Base-by-base conservation (phyloP, 2,113 vertebrate genomes). In the Suncus etruscus region DNA sequence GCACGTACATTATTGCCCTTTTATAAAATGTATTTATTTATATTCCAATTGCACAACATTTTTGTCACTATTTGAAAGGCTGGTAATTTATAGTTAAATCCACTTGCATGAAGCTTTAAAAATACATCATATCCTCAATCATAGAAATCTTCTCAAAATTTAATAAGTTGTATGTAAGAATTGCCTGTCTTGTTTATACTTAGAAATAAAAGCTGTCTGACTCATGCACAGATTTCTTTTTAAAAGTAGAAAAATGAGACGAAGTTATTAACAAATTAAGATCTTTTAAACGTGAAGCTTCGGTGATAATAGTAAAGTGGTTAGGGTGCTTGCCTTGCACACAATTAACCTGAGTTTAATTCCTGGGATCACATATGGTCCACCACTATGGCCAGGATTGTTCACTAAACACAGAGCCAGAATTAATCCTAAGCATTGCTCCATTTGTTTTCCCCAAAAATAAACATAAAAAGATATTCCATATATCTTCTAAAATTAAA, bases 81-180 rank as follows among this genome's bases (percentile, higher is more conserved):
- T 74, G 90, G 54, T 83, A 91, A 54, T 82, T 88, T 91, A 89
- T 94, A 88, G 93, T 86, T 95, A 87, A 91, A 85, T 39, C 14
- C 25, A 86, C 18, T 50, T 88, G 91, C 91, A 83, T 51, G 16
- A 80, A 87, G 72, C 63, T 90, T 77, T 86, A 75, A 89, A 94
- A 91, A 83, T 92, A 31, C 72, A 90, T 69, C 63, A 81, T 29
- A 68, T 0, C 3, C 24, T 85, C 58, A 87, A 12, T 74, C 63
- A 48, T 47, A 94, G 85, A 93, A 29, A 87, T 9, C 39, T 82
- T 65, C 25, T 90, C 29, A 50, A 47, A 69, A 74, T 65, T 94
- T 89, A 72, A 75, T 80, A 75, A 76, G 75, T 39, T 77, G 69
- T 69, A 65, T 39, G 3, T 82, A 69, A 84, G n/a, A 92, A 84